Evolutionary conservation across 2,888 invertebrate species (phyloP).

Genomic region (Mesorhabditis spiculigera): DNA sequence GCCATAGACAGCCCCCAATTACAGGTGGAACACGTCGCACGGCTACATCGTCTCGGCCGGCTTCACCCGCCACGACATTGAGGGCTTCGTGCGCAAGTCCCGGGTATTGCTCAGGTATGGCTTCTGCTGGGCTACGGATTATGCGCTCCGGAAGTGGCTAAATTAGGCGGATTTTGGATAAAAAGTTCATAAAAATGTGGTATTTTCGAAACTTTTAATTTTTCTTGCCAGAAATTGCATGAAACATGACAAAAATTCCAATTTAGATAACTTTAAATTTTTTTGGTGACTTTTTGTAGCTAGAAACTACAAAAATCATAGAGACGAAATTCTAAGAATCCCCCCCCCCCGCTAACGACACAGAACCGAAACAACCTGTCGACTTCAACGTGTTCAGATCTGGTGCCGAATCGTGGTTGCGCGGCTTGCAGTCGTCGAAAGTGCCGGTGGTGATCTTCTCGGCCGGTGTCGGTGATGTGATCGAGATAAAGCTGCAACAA

Average conservation of each 20-base stretch:
- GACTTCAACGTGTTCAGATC: slow-evolving; percentile 23
- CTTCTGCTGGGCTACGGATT: no score
- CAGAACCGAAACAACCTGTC: no score
- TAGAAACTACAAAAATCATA: not conserved
- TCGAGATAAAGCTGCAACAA: slow-evolving; percentile 74
- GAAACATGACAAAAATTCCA: no score
- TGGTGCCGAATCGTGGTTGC: slow-evolving; percentile 35
- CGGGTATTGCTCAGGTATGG: slow-evolving; percentile 16
- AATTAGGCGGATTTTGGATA: no score
- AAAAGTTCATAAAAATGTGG: no score
- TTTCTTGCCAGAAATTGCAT: no score
- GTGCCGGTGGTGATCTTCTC: slow-evolving; percentile 88
- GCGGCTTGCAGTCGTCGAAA: slow-evolving; percentile 22
- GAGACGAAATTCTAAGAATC: not conserved
- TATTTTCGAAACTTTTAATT: no score
- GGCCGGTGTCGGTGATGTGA: slow-evolving; percentile 76
- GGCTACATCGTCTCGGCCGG: slow-evolving; percentile 56
- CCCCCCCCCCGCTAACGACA: no score
- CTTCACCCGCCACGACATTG: slow-evolving; percentile 55
- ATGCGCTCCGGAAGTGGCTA: no score
- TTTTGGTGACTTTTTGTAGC: not conserved
- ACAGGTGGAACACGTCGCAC: slow-evolving; percentile 61
- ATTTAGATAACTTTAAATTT: no score
- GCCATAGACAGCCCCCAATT: not conserved
- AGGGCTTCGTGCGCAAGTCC: slow-evolving; percentile 55